These are phyloP conservation scores for Flexamia atlantica DNA, from an alignment of 2,888 invertebrate genomes.

Conservation along the genomic window DNA sequence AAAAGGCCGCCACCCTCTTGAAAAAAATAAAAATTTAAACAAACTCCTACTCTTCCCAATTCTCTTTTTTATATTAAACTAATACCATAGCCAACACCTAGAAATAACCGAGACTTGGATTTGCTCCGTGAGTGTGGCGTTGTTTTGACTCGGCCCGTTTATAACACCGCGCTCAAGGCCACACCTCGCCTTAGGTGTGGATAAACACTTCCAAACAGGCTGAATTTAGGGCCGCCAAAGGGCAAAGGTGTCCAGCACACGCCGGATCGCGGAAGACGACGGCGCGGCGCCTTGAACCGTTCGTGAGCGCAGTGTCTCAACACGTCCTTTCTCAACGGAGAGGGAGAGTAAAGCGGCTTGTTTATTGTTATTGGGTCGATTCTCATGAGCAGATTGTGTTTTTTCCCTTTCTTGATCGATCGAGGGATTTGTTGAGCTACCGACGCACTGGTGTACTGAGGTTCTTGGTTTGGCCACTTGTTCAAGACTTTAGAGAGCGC, in stretches of 20 bases:
- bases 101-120: too few species aligned
- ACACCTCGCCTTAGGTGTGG: neutral
- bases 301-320: slow-evolving; percentile 17
- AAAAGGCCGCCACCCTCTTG: too few species aligned
- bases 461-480: too few species aligned
- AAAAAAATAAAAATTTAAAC: too few species aligned
- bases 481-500: too few species aligned
- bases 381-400: too few species aligned
- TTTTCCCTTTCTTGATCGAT: too few species aligned
- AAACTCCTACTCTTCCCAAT: too few species aligned
- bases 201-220: slow-evolving; percentile 5
- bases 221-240: slow-evolving; percentile 28
- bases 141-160: neutral
- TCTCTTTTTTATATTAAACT: too few species aligned
- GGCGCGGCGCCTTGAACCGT: neutral
- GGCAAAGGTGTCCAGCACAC: slow-evolving; percentile 11
- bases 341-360: neutral
- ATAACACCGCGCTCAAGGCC: neutral
- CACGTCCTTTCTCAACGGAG: neutral
- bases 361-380: neutral
- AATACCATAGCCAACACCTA: too few species aligned
- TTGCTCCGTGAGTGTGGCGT: neutral
- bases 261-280: slow-evolving; percentile 28
- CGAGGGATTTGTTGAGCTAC: too few species aligned
- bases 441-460: too few species aligned